Conservation (phyloP, 2,888 invertebrate genomes). For the Mylabris sibirica region DNA sequence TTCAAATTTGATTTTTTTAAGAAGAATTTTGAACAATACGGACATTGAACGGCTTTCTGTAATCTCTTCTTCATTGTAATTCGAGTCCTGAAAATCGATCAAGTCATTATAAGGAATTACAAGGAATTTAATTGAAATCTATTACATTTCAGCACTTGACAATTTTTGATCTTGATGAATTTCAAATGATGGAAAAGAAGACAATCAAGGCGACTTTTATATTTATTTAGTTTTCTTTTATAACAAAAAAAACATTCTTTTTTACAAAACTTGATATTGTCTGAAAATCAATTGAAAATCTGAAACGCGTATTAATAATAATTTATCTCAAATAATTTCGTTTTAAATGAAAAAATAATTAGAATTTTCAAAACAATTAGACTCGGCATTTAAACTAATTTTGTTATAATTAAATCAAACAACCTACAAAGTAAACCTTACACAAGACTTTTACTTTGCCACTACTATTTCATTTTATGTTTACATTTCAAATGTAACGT, state of each 20-base stretch:
- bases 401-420: too few relatives aligned
- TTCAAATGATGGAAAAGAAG: background rate
- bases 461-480: background rate
- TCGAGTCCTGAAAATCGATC: background rate
- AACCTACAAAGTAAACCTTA: too few relatives aligned
- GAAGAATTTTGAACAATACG: background rate
- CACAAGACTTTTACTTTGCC: background rate
- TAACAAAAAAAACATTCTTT: too few relatives aligned
- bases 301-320: too few relatives aligned
- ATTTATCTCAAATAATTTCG: too few relatives aligned
- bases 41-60: background rate
- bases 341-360: too few relatives aligned
- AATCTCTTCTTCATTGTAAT: background rate
- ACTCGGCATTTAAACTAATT: too few relatives aligned
- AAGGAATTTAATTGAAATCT: background rate
- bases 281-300: too few relatives aligned
- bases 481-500: background rate
- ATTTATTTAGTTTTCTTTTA: too few relatives aligned
- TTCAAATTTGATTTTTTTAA: background rate
- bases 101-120: background rate
- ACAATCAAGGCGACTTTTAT: background rate
- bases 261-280: too few relatives aligned
- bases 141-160: too few relatives aligned
- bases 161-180: background rate
- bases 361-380: too few relatives aligned